These are phyloP conservation scores for Diploscapter pachys DNA, from an alignment of 1,140 invertebrate species.

Conservation along the genomic window DNA sequence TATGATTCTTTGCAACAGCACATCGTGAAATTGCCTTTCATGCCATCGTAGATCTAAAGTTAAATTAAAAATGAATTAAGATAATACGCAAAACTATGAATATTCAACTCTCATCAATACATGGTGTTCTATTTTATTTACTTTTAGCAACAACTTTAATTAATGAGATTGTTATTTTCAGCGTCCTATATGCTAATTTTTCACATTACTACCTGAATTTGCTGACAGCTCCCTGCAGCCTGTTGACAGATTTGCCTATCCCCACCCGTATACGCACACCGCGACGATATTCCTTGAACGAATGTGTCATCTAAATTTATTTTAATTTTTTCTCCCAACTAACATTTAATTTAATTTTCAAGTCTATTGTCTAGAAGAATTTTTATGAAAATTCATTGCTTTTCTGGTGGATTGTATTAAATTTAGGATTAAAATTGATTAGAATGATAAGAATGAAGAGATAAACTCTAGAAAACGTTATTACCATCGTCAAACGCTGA, in stretches of 20 bases:
- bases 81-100: too few relatives aligned
- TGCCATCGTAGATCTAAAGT: constrained; percentile 20
- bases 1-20: constrained; percentile 20
- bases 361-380: too few relatives aligned
- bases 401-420: too few relatives aligned
- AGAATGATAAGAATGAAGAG: not conserved
- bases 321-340: not conserved
- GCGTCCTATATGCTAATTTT: too few relatives aligned
- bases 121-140: too few relatives aligned
- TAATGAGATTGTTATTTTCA: too few relatives aligned
- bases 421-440: too few relatives aligned
- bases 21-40: constrained; percentile 25
- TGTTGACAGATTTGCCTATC: constrained; percentile 18
- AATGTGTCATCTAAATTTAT: constrained; percentile 16
- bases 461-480: too few relatives aligned
- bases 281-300: constrained; percentile 23
- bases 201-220: not conserved
- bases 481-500: constrained; percentile 20
- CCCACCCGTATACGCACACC: constrained; percentile 28
- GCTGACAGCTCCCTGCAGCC: constrained; percentile 10
- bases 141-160: too few relatives aligned
- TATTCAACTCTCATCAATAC: too few relatives aligned
- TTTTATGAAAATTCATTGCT: too few relatives aligned
- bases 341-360: not conserved
- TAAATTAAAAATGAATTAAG: too few relatives aligned